Base-by-base conservation (phyloP, 2,888 invertebrate genomes). In the Bombylius discolor region DNA sequence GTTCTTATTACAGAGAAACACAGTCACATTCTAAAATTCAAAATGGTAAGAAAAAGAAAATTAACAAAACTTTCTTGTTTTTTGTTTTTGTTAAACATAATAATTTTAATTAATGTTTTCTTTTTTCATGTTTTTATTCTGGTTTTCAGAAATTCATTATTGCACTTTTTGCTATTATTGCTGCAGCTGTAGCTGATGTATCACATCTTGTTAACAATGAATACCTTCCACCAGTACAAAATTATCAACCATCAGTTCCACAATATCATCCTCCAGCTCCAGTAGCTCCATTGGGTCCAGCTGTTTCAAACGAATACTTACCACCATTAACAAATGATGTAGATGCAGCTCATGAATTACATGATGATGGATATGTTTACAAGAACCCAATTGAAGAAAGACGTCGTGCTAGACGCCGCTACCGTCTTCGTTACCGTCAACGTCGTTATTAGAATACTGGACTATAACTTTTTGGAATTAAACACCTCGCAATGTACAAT, bases 101-200 rank as follows among this genome's bases (percentile, higher is more conserved):
- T 23, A 23, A 23, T 23, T 23, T 2, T 23, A 23, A 23, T 23
- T 23, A 23, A 23, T 23, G 2, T 23, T 23, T 23, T 23, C 23
- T 23, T 23, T 23, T 23, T 23, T 23, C 23, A 23, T 23, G 23
- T 23, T 23, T 23, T 23, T 23, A 23, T 42, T 42, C 11, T 42
- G 7, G 33, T 39, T 54, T 49, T 5, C 49, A 54, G 54, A 54
- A 54, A 54, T 49, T 49, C 34, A 34, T 49, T 14, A 23, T 54
- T 33, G 49, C 23, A 34, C 4, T 46, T 1, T 49, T 49, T n/a
- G 49, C 49, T 45, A 23, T 54, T 33, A 4, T 49, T 31, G 54
- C 54, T 42, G 54, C 54, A 14, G 49, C 45, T 34, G 44, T 12
- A 23, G 54, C 54, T 46, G 54, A 54, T n/a, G 46, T 54, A 32